Evolutionary conservation across 92 coral and sea anemone species (phyloP), one percentile per base, ranked within the genome.

Genomic region (Pocillopora grandis): DNA sequence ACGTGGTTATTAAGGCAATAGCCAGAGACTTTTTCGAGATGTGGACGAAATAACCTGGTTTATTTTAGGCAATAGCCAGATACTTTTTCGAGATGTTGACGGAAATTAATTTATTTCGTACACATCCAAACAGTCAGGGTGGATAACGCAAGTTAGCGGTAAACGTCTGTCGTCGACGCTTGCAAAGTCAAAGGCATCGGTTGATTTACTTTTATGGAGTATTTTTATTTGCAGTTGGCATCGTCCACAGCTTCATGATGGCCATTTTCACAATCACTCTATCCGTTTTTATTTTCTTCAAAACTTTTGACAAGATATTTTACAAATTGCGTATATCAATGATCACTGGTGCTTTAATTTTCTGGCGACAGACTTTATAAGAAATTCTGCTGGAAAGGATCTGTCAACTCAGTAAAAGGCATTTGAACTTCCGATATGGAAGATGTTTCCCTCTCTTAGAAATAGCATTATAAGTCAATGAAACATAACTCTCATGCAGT

Each of bases 281-380:
- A 70, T 18, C 72, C 36, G 19, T 12, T 57, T 27, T 57, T 57
- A 76, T 56, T 58, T 76, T 76, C 79, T 76, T 33, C 23, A 75
- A 19, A 56, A 57, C 23, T 20, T 27, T 76, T 57, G 14, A 58
- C 66, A 76, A 65, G 58, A 16, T 76, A 58, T 76, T 76, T 75
- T 75, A 49, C 42, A 70, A 75, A 75, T 13, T 64, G 78, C 62
- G 56, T 75, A 11, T 19, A n/a, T 75, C 11, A 11, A 57, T 17
- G 59, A 52, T 75, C 14, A 23, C n/a, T 9, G 35, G 75, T 37
- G 55, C 57, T 75, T 15, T 14, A 55, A 20, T 8, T 58, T 58
- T 42, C 52, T 42, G 52, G 52, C 52, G 8, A 42, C 4, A 42
- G 52, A 42, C 52, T 42, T 42, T 42, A 42, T 42, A 7, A 42